Conservation (phyloP, 2,113 vertebrate species). For the Pygoscelis antarcticus region DNA sequence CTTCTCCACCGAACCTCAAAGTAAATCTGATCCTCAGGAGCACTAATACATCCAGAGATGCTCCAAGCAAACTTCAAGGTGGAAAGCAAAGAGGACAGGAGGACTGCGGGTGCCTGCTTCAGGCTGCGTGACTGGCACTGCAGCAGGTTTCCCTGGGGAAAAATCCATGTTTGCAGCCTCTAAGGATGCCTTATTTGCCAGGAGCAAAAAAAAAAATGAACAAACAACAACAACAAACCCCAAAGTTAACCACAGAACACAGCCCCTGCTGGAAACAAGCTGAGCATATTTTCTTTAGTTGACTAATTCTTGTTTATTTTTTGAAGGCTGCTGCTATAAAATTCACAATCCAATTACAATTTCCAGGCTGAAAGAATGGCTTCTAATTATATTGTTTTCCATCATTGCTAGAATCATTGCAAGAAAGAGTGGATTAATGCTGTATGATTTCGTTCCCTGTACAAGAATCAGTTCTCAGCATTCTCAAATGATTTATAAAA, state of each 20-base stretch:
- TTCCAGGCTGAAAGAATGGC: slow-evolving; percentile 38
- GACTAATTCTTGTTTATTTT: slow-evolving; percentile 54
- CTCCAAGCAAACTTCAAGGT: neutral
- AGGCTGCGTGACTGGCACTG: neutral
- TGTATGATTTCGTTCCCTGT: neutral
- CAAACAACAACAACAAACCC: neutral
- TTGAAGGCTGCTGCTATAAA: slow-evolving; percentile 40
- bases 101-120: neutral
- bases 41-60: neutral
- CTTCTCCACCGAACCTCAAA: neutral
- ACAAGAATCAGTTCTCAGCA: neutral
- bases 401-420: neutral
- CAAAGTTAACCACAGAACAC: neutral
- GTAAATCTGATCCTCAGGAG: neutral
- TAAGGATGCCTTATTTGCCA: neutral
- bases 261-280: neutral
- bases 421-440: slow-evolving; percentile 6
- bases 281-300: slow-evolving; percentile 8
- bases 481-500: slow-evolving; percentile 35
- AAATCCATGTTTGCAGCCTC: neutral
- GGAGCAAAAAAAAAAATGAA: neutral
- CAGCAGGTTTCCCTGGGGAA: neutral
- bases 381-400: slow-evolving; percentile 47
- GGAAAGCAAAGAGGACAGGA: neutral
- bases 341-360: slow-evolving; percentile 57